These are phyloP conservation scores for Archocentrus centrarchus DNA, from an alignment of 2,113 vertebrate genomes.

Conservation along the genomic window DNA sequence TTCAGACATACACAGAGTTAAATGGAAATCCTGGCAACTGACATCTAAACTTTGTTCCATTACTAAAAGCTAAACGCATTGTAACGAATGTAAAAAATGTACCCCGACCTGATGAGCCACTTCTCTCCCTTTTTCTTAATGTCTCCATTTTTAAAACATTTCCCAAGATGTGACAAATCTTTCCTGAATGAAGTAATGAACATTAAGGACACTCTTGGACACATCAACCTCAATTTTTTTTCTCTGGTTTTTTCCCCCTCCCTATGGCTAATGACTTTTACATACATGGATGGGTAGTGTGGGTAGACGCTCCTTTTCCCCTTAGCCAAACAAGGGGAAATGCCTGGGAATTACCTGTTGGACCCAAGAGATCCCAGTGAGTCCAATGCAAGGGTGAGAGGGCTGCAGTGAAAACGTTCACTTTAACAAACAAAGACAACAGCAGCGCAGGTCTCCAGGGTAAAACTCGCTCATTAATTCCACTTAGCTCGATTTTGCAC, in stretches of 20 bases:
- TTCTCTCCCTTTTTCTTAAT: slow-evolving; percentile 2
- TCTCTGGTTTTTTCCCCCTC: background rate
- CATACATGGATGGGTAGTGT: slow-evolving; percentile 60
- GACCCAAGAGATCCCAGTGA: slow-evolving; percentile 61
- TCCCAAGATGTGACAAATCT: slow-evolving; percentile 63
- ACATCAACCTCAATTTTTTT: slow-evolving; percentile 34
- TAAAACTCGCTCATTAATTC: slow-evolving; percentile 76
- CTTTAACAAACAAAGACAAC: slow-evolving; percentile 67
- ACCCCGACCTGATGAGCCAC: slow-evolving; percentile 7
- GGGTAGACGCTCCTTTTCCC: slow-evolving; percentile 38
- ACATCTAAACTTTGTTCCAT: slow-evolving; percentile 50
- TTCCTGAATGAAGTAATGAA: slow-evolving; percentile 71
- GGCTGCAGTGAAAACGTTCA: slow-evolving; percentile 61
- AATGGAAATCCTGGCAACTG: slow-evolving; percentile 51
- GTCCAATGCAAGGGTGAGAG: slow-evolving; percentile 30
- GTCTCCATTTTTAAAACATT: slow-evolving; percentile 52
- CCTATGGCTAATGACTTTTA: slow-evolving; percentile 69
- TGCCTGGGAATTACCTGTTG: slow-evolving; percentile 78
- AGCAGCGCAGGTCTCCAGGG: slow-evolving; percentile 60
- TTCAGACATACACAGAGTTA: slow-evolving; percentile 2
- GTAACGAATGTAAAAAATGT: slow-evolving; percentile 42
- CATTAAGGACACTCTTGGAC: slow-evolving; percentile 41
- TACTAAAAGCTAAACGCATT: slow-evolving; percentile 25
- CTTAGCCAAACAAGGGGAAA: slow-evolving; percentile 70
- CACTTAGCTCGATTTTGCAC: slow-evolving; percentile 71